A percentile compares a stretch with the other conserved stretches of the same genome.
phyloP scores from a whole-genome alignment of 2,888 invertebrate species.

The Meandrusa payeni region DNA sequence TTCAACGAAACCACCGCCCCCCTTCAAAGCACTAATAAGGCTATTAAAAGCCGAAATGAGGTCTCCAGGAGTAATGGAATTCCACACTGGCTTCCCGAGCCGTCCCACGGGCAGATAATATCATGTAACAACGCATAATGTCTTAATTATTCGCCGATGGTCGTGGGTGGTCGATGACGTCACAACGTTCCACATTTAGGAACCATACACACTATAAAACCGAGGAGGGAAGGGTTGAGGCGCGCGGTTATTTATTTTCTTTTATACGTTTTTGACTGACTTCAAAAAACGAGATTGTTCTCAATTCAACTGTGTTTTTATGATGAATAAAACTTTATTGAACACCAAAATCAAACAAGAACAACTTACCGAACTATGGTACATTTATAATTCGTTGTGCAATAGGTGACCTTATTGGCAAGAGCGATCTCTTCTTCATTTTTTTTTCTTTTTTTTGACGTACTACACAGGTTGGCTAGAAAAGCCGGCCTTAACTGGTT shows the following conservation, averaged over 20 bases:
- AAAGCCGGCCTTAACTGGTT: no score
- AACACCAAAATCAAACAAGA: no score
- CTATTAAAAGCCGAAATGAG: slow-evolving; percentile 17
- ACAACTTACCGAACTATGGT: no score
- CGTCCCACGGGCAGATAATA: slow-evolving; percentile 15
- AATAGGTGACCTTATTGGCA: no score
- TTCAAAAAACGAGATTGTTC: no score
- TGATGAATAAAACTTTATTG: no score
- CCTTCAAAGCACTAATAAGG: slow-evolving; percentile 11
- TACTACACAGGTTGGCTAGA: no score
- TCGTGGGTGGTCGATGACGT: slow-evolving; percentile 40
- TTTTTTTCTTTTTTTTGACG: no score
- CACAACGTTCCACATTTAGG: slow-evolving; percentile 41
- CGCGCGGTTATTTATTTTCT: slow-evolving; percentile 11
- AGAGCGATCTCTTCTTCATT: no score
- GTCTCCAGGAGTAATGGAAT: slow-evolving; percentile 15
- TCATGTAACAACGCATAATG: slow-evolving; percentile 32
- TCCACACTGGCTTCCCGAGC: slow-evolving; percentile 1
- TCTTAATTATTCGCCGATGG: slow-evolving; percentile 38
- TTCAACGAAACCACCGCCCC: slow-evolving; percentile 1
- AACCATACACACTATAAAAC: slow-evolving; percentile 33
- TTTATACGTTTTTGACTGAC: slow-evolving; percentile 18
- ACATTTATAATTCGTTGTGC: no score
- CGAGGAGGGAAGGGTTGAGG: slow-evolving; percentile 1
- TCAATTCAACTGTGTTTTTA: no score